These are phyloP conservation scores for Epinotia brunnichana DNA, from an alignment of 2,888 invertebrate species.

Conservation along the genomic window DNA sequence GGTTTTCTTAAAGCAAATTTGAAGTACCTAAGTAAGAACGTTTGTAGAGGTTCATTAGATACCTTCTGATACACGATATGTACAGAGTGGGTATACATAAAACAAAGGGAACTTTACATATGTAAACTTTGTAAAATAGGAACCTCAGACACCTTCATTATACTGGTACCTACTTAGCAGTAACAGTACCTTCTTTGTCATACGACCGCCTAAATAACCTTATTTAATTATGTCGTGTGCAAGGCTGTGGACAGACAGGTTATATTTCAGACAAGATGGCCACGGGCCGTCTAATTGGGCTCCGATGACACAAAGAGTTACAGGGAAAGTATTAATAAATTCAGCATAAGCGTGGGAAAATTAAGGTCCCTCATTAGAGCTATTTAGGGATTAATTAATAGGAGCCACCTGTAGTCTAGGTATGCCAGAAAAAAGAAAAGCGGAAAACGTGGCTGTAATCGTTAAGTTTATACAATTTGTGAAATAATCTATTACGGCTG, in stretches of 20 bases:
- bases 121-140: constrained; percentile 48
- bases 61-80: constrained; percentile 37
- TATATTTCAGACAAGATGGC: constrained; percentile 73
- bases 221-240: constrained; percentile 67
- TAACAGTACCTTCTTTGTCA: constrained; percentile 70
- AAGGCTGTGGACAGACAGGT: constrained; percentile 59
- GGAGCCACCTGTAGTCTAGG: neutral
- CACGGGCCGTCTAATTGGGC: constrained; percentile 67
- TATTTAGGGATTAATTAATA: constrained; percentile 9
- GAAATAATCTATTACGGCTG: neutral
- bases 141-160: constrained; percentile 70
- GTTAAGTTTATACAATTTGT: neutral
- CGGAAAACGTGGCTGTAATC: neutral
- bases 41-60: constrained; percentile 34
- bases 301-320: constrained; percentile 64
- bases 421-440: neutral
- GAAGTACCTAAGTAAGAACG: constrained; percentile 5
- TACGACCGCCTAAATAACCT: constrained; percentile 67
- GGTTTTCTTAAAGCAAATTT: neutral
- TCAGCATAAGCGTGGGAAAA: constrained; percentile 42
- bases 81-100: constrained; percentile 16
- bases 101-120: constrained; percentile 40
- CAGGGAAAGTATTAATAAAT: constrained; percentile 48
- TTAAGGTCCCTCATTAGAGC: constrained; percentile 30
- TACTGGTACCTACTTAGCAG: constrained; percentile 48